A percentile compares a stretch with the other conserved stretches of the same genome.
These are phyloP conservation scores for Tyto alba DNA, from an alignment of 2,113 vertebrate genomes.

Conservation along the genomic window DNA sequence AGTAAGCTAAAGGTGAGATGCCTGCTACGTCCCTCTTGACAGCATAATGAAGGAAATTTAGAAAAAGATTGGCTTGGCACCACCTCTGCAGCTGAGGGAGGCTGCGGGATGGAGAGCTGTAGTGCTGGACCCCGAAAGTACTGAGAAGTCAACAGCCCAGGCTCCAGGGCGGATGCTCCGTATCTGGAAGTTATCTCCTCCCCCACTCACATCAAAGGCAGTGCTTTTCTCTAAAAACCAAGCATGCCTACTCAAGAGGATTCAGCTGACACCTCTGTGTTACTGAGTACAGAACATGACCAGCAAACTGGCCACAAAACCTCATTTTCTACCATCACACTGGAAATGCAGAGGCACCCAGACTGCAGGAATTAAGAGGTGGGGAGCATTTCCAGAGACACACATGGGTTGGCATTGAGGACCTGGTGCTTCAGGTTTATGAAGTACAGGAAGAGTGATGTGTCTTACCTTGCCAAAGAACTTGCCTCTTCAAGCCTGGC, in stretches of 20 bases:
- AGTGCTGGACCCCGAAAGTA: rapidly evolving
- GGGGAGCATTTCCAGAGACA: background rate
- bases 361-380: too few species aligned
- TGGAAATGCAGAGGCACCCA: background rate
- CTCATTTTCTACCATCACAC: background rate
- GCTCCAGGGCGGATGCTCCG: background rate
- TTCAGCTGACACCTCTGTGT: background rate
- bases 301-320: background rate
- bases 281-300: background rate
- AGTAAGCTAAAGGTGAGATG: background rate
- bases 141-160: background rate
- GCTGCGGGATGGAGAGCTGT: background rate
- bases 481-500: background rate
- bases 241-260: background rate
- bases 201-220: background rate
- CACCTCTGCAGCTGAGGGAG: background rate
- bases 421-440: background rate
- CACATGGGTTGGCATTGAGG: rapidly evolving
- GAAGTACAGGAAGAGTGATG: background rate
- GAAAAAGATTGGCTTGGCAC: background rate
- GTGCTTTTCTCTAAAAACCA: background rate
- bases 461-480: background rate
- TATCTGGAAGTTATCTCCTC: background rate
- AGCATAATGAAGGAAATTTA: background rate
- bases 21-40: background rate